Evolutionary conservation across 1,140 invertebrate genomes (phyloP).

Genomic region (Aethina tumida): DNA sequence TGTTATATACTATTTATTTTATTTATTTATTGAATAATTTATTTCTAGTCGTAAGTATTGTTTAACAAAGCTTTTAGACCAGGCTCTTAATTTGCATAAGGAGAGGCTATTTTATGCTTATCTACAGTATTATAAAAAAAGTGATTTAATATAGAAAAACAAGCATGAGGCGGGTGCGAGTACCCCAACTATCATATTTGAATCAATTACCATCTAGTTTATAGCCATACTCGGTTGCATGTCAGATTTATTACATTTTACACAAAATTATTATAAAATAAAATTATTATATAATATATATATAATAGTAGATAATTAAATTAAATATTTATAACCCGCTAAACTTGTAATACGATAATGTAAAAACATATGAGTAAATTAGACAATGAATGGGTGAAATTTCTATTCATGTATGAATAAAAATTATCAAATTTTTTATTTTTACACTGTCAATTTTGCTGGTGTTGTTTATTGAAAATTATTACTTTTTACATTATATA

Average conservation of each 20-base stretch:
- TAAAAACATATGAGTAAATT: slow-evolving; percentile 32
- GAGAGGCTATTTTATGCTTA: slow-evolving; percentile 13
- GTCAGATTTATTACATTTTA: slow-evolving; percentile 36
- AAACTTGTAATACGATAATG: slow-evolving; percentile 33
- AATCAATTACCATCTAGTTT: slow-evolving; percentile 20
- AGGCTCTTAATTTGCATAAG: background rate
- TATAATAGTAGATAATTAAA: slow-evolving; percentile 33
- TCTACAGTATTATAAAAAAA: slow-evolving; percentile 25
- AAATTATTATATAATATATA: slow-evolving; percentile 34
- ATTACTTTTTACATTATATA: slow-evolving; percentile 26
- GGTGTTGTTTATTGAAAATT: slow-evolving; percentile 26
- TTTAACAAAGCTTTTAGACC: slow-evolving; percentile 10
- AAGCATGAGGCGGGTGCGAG: slow-evolving; percentile 18
- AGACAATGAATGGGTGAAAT: slow-evolving; percentile 32
- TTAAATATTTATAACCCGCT: slow-evolving; percentile 33
- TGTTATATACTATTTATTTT: slow-evolving; percentile 7
- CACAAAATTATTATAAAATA: slow-evolving; percentile 33
- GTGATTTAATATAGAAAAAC: slow-evolving; percentile 14
- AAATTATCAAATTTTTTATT: slow-evolving; percentile 26
- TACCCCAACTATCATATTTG: slow-evolving; percentile 20
- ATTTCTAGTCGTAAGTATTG: slow-evolving; percentile 13
- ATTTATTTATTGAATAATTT: slow-evolving; percentile 2
- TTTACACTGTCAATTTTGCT: slow-evolving; percentile 33
- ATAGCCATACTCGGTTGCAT: slow-evolving; percentile 34
- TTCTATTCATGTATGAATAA: slow-evolving; percentile 27